Evolutionary conservation across 1,140 invertebrate genomes (phyloP).

Genomic region (Drosophila biarmipes): DNA sequence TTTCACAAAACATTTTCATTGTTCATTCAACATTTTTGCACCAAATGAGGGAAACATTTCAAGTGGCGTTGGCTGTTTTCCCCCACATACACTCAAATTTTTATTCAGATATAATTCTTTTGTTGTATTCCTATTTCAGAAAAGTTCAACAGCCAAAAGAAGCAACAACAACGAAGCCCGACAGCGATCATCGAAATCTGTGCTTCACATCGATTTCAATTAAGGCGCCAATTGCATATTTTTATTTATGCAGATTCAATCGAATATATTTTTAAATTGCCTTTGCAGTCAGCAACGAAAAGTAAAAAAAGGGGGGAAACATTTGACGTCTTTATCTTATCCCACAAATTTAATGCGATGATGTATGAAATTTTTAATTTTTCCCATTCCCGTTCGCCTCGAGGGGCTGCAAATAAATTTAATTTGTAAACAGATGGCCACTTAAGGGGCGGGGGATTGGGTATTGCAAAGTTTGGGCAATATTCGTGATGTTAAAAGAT

Average conservation of each 20-base stretch:
- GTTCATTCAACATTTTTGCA: constrained; percentile 72
- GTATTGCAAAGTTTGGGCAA: constrained; percentile 10
- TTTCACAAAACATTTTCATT: constrained; percentile 30
- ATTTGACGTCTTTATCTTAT: constrained; percentile 83
- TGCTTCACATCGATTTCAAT: constrained; percentile 76
- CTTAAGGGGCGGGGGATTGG: constrained; percentile 12
- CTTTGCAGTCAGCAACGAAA: constrained; percentile 21
- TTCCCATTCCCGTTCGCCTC: constrained; percentile 16
- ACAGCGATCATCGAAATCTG: constrained; percentile 53
- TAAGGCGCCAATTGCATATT: constrained; percentile 78
- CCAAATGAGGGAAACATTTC: constrained; percentile 67
- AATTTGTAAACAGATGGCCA: constrained; percentile 45
- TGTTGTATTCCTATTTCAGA: constrained; percentile 22
- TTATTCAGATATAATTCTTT: constrained; percentile 25
- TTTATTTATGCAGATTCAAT: constrained; percentile 59
- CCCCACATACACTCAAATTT: constrained; percentile 15
- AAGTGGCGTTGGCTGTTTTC: constrained; percentile 45
- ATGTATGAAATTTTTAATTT: constrained; percentile 82
- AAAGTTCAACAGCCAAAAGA: constrained; percentile 71
- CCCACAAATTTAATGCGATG: constrained; percentile 81
- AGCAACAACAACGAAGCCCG: constrained; percentile 7
- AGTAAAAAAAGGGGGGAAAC: constrained; percentile 23
- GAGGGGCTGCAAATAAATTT: constrained; percentile 24
- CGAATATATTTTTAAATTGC: constrained; percentile 49
- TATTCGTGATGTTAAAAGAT: constrained; percentile 9